Conservation (phyloP, 2,113 vertebrate species). For the Cyprinodon variegatus region DNA sequence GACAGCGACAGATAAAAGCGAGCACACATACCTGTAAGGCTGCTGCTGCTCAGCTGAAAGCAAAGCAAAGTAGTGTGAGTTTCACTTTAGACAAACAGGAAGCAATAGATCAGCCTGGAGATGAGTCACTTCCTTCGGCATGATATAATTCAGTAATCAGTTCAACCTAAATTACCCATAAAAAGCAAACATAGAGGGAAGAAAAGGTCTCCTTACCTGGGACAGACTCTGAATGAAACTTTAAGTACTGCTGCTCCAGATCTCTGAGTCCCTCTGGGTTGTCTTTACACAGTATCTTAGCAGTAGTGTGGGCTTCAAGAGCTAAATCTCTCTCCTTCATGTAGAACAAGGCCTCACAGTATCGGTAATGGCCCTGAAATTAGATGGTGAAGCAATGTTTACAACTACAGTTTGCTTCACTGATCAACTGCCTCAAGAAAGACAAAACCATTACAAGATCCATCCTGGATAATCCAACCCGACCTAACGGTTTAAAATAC, state of each 20-base stretch:
- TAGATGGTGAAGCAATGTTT: not conserved
- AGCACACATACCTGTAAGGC: slow-evolving; percentile 32
- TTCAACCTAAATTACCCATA: not conserved
- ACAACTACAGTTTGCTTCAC: not conserved
- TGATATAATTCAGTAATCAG: not conserved
- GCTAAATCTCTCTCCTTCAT: slow-evolving; percentile 82
- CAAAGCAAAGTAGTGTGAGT: not conserved
- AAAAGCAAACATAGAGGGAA: not conserved
- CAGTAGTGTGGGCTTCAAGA: slow-evolving; percentile 82
- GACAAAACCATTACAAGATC: no score
- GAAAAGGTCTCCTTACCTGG: not conserved
- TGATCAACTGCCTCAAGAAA: no score
- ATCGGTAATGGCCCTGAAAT: slow-evolving; percentile 91
- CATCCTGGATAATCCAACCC: no score
- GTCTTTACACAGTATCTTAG: slow-evolving; percentile 78
- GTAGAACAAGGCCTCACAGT: slow-evolving; percentile 86
- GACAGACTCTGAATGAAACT: slow-evolving; percentile 61
- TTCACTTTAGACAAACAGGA: not conserved
- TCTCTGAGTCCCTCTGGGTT: slow-evolving; percentile 80
- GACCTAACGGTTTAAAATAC: no score
- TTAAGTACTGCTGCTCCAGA: slow-evolving; percentile 81
- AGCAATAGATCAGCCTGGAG: not conserved
- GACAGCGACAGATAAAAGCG: not conserved
- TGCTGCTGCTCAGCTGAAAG: slow-evolving; percentile 18
- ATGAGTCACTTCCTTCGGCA: not conserved